Evolutionary conservation across 2,113 vertebrate species (phyloP), one percentile per base, ranked within the genome.

Genomic region (Synchiropus splendidus): DNA sequence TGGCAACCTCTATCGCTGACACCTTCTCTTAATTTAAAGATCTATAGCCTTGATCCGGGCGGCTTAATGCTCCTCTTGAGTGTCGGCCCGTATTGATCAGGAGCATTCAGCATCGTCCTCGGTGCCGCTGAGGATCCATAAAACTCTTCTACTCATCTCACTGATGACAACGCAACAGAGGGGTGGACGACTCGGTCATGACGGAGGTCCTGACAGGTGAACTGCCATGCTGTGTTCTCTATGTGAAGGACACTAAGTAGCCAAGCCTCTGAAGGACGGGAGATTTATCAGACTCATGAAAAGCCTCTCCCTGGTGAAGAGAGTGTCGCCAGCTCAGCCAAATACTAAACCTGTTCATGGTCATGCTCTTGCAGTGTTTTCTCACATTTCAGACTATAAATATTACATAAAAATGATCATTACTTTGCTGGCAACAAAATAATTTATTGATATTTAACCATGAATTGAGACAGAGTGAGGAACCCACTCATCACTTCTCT

Each of bases 31-130:
- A 4, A 27, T 6, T 34, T 30, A 37, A 15, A 45, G 47, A 65
- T 34, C 21, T 46, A 64, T 64, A 3, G 12, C 30, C 41, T 31
- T 1, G 13, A 17, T 17, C 30, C 4, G n/a, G n/a, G n/a, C n/a
- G n/a, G n/a, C n/a, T 52, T 47, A 42, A 58, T 32, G 16, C 18
- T 2, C 15, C 50, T 30, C 31, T 9, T 6, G 43, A 51, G 46
- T n/a, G 38, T 17, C 15, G 46, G 43, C 17, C 16, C 27, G 40
- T 49, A 57, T 67, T 31, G 60, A 72, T 59, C 44, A 6, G 15
- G 4, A 6, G 12, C 33, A 21, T 33, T 47, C 31, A 1, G 31
- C 9, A 5, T 34, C 35, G 43, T n/a, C n/a, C n/a, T 43, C 16
- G 17, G 41, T 48, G 21, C 18, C 11, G 41, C 27, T 2, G 11